Base-by-base conservation (phyloP, 2,888 invertebrate genomes). In the Rhogogaster chlorosoma region DNA sequence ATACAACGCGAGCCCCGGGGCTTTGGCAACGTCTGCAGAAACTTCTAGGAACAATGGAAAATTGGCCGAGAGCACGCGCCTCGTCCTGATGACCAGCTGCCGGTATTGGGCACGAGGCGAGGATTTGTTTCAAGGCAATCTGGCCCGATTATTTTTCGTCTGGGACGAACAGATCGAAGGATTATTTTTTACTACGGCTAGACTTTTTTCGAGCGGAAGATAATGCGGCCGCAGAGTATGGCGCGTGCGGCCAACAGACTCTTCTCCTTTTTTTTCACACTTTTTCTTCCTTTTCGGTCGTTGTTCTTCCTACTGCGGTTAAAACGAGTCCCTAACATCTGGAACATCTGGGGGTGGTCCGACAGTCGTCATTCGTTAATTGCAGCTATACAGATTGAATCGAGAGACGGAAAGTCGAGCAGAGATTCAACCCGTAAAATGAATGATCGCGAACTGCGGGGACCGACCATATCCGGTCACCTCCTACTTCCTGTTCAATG, bases 21-120 rank as follows among this genome's bases (percentile, higher is more conserved):
- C 9, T 42, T 73, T 53, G 77, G 77, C 53, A 29, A 53, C n/a
- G 73, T 42, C 73, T 77, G 49, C 45, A 77, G 15, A 77, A 77
- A 77, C 53, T 77, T 29, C 77, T 53, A 53, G 77, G 77, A 77
- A 77, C 77, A 77, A 77, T 77, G 77, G 77, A 77, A 77, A 77
- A 77, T 77, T 77, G 42, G 4, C 32, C 18, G 26, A 32, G 77
- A 77, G 53, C 77, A 49, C 77, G 77, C 38, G 77, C 77, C 53
- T 26, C 26, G 53, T 77, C 53, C 53, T n/a, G 77, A 77, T 10
- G 53, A 53, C 77, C 77, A 77, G 49, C 77, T 77, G 77, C 53
- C 29, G 29, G 10, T 36, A 42, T 15, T 29, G 49, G 26, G 77
- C 18, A n/a, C 53, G 26, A n/a, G 26, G 49, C 71, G 7, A 53